Conservation (phyloP, 2,888 invertebrate genomes). For the Galeruca laticollis region DNA sequence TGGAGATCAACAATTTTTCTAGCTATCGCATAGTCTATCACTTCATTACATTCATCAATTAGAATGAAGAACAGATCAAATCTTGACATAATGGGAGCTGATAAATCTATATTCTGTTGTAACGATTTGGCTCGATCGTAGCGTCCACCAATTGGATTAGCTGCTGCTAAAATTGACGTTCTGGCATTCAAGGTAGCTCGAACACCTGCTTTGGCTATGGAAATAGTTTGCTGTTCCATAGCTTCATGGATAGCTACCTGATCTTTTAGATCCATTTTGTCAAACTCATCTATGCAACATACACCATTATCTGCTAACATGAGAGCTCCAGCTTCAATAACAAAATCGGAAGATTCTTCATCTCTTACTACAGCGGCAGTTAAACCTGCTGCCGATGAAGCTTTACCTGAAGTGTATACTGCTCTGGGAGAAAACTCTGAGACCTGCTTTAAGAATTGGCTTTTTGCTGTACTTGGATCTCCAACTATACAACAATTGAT, state of each 20-base stretch:
- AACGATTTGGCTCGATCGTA: constrained; percentile 95
- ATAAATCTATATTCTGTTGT: constrained; percentile 92
- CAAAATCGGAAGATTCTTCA: constrained; percentile 98
- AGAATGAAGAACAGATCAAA: constrained; percentile 99
- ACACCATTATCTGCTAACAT: constrained; percentile 99
- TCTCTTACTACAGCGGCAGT: constrained; percentile 99
- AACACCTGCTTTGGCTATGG: constrained; percentile 95
- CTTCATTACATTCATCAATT: constrained; percentile 95
- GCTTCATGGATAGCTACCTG: constrained; percentile 99
- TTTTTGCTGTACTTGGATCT: constrained; percentile 98
- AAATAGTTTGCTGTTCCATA: constrained; percentile 99
- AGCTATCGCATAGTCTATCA: constrained; percentile 97
- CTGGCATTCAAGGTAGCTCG: constrained; percentile 97
- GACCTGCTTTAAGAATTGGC: constrained; percentile 94
- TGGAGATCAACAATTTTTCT: constrained; percentile 96
- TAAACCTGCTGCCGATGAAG: constrained; percentile 96
- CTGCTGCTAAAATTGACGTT: constrained; percentile 97
- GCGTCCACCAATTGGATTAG: constrained; percentile 93
- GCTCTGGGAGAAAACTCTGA: constrained; percentile 96
- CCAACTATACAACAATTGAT: constrained; percentile 98
- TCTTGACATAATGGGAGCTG: constrained; percentile 98
- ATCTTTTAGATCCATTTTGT: constrained; percentile 98
- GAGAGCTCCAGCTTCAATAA: constrained; percentile 99
- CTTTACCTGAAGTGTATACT: constrained; percentile 97
- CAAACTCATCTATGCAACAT: constrained; percentile 99